Conservation (phyloP, 2,797 vertebrate species). For the Vipera latastei region DNA sequence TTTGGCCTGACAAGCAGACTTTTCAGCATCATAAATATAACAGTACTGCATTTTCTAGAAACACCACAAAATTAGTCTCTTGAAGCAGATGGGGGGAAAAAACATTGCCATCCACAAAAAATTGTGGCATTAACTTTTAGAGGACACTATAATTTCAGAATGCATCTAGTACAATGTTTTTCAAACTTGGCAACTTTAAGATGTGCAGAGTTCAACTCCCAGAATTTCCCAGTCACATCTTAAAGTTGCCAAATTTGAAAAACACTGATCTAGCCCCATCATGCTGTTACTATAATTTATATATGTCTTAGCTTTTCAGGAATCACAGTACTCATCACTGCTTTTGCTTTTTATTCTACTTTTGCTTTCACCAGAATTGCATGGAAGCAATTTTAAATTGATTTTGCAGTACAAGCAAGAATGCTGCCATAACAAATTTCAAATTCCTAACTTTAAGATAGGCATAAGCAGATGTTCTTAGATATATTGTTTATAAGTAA, state of each 20-base stretch:
- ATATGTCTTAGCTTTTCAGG: background rate
- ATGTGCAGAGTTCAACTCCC: background rate
- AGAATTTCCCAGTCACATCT: background rate
- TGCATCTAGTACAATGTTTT: background rate
- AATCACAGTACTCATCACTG: background rate
- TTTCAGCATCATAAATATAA: background rate
- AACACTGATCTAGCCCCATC: background rate
- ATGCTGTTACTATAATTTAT: background rate
- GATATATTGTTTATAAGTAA: constrained; percentile 35
- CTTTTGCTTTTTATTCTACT: background rate
- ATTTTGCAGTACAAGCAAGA: constrained; percentile 22
- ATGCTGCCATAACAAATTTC: constrained; percentile 26
- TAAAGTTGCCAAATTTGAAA: background rate
- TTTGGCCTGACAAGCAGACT: background rate
- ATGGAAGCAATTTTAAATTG: constrained; percentile 16
- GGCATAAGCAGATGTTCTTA: constrained; percentile 34
- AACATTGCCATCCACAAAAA: background rate
- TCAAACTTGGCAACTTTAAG: background rate
- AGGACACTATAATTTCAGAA: background rate
- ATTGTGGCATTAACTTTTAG: background rate
- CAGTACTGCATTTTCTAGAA: background rate
- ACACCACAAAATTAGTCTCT: background rate
- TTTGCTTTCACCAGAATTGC: constrained; percentile 2
- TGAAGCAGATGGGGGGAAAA: background rate
- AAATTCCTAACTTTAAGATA: constrained; percentile 5